Evolutionary conservation across 2,888 invertebrate genomes (phyloP).

Genomic region (Drosophila phalerata): DNA sequence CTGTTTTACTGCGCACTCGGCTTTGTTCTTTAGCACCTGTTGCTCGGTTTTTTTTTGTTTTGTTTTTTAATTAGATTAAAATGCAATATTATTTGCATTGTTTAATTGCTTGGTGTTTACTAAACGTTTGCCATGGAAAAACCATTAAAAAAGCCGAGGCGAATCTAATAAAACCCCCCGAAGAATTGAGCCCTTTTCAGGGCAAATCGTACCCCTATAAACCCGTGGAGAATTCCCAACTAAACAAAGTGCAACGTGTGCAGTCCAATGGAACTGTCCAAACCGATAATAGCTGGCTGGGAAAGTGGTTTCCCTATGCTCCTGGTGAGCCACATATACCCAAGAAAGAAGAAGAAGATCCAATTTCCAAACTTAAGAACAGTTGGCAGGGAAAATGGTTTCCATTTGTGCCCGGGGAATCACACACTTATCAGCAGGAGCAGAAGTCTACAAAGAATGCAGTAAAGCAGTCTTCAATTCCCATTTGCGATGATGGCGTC

Average conservation of each 20-base stretch:
- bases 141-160: constrained; percentile 80
- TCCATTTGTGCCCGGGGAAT: constrained; percentile 58
- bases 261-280: constrained; percentile 5
- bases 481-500: constrained; percentile 89
- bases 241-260: constrained; percentile 48
- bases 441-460: background rate
- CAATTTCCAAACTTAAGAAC: constrained; percentile 3
- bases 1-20: constrained; percentile 63
- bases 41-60: constrained; percentile 37
- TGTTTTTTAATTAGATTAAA: constrained; percentile 48
- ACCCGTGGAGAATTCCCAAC: constrained; percentile 34
- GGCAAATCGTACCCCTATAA: constrained; percentile 64
- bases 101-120: constrained; percentile 33
- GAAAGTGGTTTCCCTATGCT: constrained; percentile 75
- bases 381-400: constrained; percentile 73
- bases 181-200: constrained; percentile 43
- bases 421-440: constrained; percentile 6
- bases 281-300: constrained; percentile 43
- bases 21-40: constrained; percentile 53
- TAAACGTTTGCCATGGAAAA: constrained; percentile 44
- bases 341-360: constrained; percentile 4
- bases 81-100: constrained; percentile 34
- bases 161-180: constrained; percentile 49
- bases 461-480: background rate
- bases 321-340: constrained; percentile 60